Evolutionary conservation across 2,113 vertebrate genomes (phyloP).

Genomic region (Dromaius novaehollandiae): DNA sequence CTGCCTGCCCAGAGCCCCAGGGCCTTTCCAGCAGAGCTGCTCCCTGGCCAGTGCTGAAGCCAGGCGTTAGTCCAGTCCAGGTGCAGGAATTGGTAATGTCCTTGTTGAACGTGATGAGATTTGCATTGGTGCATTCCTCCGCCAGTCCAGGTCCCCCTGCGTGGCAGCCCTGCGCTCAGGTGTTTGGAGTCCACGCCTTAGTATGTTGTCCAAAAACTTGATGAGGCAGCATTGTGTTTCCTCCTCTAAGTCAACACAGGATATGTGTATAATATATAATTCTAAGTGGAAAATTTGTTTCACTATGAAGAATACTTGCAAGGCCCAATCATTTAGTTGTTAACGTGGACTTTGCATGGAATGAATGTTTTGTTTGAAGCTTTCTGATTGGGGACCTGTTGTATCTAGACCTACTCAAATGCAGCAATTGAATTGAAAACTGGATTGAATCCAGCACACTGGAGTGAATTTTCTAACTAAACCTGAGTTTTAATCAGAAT

Average conservation of each 20-base stretch:
- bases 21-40: neutral
- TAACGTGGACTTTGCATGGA: neutral
- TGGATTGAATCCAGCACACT: neutral
- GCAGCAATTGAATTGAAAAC: neutral
- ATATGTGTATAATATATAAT: accelerated
- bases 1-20: neutral
- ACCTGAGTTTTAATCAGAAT: neutral
- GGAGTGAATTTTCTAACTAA: neutral
- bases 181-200: too few relatives aligned
- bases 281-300: neutral
- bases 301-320: neutral
- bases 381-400: neutral
- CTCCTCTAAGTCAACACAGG: neutral
- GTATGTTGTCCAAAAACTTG: neutral
- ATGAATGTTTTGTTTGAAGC: neutral
- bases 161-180: neutral
- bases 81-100: neutral
- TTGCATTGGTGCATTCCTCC: neutral
- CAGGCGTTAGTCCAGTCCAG: neutral
- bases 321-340: neutral
- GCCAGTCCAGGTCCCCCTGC: neutral
- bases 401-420: neutral
- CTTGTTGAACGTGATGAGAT: neutral
- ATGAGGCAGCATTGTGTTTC: neutral
- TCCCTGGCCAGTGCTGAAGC: neutral